phyloP scores from a whole-genome alignment of 2,797 vertebrate genomes.

The Momotus momota region DNA sequence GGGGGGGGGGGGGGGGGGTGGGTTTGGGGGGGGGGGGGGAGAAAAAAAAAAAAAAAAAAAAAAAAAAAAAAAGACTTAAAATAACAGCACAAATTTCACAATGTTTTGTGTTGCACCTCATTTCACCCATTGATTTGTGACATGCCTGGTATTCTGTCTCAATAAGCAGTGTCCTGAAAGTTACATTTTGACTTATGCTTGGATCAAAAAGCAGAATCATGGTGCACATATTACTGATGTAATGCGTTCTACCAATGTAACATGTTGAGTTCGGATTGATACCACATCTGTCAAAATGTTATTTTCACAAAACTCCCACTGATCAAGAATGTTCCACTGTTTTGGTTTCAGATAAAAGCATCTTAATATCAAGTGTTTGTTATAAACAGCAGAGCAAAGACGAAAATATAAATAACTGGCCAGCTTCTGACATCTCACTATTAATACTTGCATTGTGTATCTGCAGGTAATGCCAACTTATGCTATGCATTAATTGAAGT shows the following conservation, averaged over 20 bases:
- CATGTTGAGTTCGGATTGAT: background rate
- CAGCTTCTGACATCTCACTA: background rate
- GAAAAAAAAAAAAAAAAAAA: no score
- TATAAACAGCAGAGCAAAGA: background rate
- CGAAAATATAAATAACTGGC: background rate
- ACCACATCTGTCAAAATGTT: background rate
- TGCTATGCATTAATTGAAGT: background rate
- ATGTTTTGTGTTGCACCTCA: background rate
- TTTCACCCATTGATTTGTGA: background rate
- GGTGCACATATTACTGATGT: background rate
- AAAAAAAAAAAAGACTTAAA: no score
- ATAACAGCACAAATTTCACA: background rate
- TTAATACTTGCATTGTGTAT: background rate
- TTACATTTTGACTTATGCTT: background rate
- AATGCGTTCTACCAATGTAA: background rate
- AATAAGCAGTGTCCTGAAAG: background rate
- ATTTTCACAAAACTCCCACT: background rate
- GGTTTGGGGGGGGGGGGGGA: no score
- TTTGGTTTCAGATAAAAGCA: background rate
- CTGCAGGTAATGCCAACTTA: background rate
- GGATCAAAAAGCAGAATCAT: background rate
- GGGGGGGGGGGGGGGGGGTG: no score
- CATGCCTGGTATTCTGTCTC: background rate
- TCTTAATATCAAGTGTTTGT: background rate
- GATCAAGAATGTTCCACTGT: background rate